These are phyloP conservation scores for Hesperophylax magnus DNA, from an alignment of 1,140 invertebrate genomes.

Conservation along the genomic window DNA sequence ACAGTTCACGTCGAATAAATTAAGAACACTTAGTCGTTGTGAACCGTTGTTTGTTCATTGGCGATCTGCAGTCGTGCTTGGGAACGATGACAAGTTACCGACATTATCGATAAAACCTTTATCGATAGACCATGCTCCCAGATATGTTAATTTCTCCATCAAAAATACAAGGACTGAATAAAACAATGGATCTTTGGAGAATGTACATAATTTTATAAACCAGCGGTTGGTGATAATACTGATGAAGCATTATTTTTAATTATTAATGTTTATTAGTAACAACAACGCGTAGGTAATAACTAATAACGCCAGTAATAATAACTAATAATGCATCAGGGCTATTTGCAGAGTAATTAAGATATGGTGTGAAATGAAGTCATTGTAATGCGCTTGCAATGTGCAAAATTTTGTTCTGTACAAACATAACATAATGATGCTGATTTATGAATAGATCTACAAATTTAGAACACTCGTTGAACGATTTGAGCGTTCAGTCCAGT, in stretches of 20 bases:
- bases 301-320: background rate
- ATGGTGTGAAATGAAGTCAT: background rate
- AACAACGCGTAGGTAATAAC: background rate
- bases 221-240: too few species aligned
- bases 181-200: too few species aligned
- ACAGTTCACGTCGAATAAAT: too few species aligned
- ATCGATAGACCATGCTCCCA: too few species aligned
- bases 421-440: background rate
- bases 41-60: too few species aligned
- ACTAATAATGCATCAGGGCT: background rate
- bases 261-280: background rate
- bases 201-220: too few species aligned
- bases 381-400: background rate
- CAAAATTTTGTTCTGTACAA: background rate
- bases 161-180: too few species aligned
- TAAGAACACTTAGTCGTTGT: too few species aligned
- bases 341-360: background rate
- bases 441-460: constrained; percentile 20
- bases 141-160: too few species aligned
- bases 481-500: background rate
- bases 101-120: too few species aligned
- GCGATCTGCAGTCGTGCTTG: too few species aligned
- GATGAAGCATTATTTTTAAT: background rate
- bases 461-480: background rate
- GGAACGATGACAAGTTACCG: too few species aligned